Percentiles rank a stretch among this genome's conserved stretches.
phyloP scores from a whole-genome alignment of 2,888 invertebrate genomes.

The Drosophila niveifrons region DNA sequence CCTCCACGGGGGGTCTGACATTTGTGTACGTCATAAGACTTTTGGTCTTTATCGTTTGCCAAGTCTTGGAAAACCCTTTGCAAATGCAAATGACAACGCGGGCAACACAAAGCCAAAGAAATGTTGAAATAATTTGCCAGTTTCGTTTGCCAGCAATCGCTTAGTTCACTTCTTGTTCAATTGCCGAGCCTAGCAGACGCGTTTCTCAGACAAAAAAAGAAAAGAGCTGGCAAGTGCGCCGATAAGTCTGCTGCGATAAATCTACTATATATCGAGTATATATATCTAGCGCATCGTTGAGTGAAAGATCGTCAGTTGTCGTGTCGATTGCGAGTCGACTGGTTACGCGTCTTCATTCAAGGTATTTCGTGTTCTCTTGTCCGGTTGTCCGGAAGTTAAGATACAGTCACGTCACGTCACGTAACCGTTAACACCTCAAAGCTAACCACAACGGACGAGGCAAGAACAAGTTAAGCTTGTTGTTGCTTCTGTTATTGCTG shows the following conservation, averaged over 20 bases:
- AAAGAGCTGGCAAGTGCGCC: slow-evolving; percentile 42
- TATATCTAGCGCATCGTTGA: slow-evolving; percentile 20
- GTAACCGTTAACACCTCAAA: slow-evolving; percentile 39
- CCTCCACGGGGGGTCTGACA: slow-evolving; percentile 6
- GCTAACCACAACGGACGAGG: slow-evolving; percentile 5
- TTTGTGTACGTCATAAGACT: slow-evolving; percentile 63
- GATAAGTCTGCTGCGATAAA: slow-evolving; percentile 1
- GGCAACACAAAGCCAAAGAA: slow-evolving; percentile 76
- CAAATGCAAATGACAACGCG: slow-evolving; percentile 48
- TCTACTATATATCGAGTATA: not conserved
- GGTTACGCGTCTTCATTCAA: slow-evolving; percentile 33
- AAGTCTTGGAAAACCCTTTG: slow-evolving; percentile 53
- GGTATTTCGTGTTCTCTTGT: slow-evolving; percentile 13
- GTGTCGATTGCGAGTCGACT: slow-evolving; percentile 36
- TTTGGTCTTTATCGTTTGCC: slow-evolving; percentile 7
- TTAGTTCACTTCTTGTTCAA: slow-evolving; percentile 67
- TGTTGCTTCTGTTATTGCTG: no score
- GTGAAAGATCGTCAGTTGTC: slow-evolving; percentile 34
- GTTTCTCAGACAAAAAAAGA: slow-evolving; percentile 6
- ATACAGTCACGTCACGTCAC: slow-evolving; percentile 15
- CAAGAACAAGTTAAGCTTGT: slow-evolving; percentile 65
- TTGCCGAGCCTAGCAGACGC: slow-evolving; percentile 66
- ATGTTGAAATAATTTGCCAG: slow-evolving; percentile 52
- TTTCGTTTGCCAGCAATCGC: slow-evolving; percentile 48
- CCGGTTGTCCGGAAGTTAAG: slow-evolving; percentile 16